phyloP scores from a whole-genome alignment of 2,888 invertebrate genomes.

The Neoscelio sp. region DNA sequence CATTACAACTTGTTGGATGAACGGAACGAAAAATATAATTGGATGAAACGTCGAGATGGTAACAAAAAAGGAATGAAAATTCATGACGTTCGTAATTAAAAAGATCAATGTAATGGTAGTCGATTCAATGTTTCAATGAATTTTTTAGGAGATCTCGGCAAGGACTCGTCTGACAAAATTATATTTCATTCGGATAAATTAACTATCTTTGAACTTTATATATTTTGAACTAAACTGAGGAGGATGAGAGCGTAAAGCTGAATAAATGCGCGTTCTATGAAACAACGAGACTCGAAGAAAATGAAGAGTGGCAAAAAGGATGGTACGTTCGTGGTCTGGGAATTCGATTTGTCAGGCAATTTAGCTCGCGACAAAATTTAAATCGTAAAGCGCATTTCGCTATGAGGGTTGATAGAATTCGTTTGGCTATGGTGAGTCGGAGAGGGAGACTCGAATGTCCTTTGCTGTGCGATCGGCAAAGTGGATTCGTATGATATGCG shows the following conservation, averaged over 20 bases:
- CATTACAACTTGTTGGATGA: constrained; percentile 36
- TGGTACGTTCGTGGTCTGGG: constrained; percentile 26
- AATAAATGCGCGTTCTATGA: constrained; percentile 16
- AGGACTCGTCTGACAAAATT: no score
- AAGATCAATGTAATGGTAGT: no score
- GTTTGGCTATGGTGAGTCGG: constrained; percentile 60
- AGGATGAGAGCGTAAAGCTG: constrained; percentile 7
- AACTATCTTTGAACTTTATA: no score
- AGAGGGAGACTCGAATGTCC: constrained; percentile 75
- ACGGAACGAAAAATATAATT: constrained; percentile 44
- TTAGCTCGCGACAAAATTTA: constrained; percentile 82
- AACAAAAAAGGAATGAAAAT: constrained; percentile 12
- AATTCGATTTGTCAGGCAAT: constrained; percentile 76
- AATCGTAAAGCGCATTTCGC: constrained; percentile 81
- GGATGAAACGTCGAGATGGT: constrained; percentile 33
- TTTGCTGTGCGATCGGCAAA: constrained; percentile 77
- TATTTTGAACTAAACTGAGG: neutral
- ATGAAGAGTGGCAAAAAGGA: constrained; percentile 58
- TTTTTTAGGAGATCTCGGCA: no score
- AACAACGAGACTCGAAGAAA: constrained; percentile 46
- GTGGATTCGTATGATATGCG: constrained; percentile 80
- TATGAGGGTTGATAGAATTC: constrained; percentile 59
- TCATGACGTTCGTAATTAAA: neutral
- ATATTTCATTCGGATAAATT: no score
- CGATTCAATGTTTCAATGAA: no score